Base-by-base conservation (phyloP, 30 jellyfish, hydroid and myxozoan species). In the Clytia hemisphaerica region DNA sequence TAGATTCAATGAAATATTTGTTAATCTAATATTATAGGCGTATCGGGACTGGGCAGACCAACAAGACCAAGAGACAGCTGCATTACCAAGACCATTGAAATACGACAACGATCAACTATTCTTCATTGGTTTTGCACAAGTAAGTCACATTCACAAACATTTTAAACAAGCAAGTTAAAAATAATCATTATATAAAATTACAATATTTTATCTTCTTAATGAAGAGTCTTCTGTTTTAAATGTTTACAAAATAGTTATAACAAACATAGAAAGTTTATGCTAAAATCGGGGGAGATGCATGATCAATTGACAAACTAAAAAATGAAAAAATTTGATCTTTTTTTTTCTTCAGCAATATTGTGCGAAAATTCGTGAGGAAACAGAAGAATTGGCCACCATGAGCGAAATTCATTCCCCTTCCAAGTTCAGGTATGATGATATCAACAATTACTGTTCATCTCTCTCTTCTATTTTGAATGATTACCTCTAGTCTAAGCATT, bases 391-490 rank as follows among this genome's bases (percentile, higher is more conserved):
- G 5, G 98, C 98, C 12, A 89, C 98, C 1, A 62, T 89, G 32
- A 89, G 98, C 62, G 98, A 89, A 45, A 89, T 80, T 3, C 98
- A 89, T 48, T 88, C 98, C 6, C 98, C 98, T 14, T 89, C 98
- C 4, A 79, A 89, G 37, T 81, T 89, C 53, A 89, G 98, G 98
- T 89, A 66, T 15, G 54, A 2, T 47, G n/a, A n/a, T n/a, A n/a
- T n/a, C n/a, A n/a, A n/a, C n/a, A n/a, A n/a, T 40, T n/a, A 40
- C 53, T 9, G 15, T 40, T n/a, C n/a, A n/a, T n/a, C n/a, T n/a
- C n/a, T n/a, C n/a, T n/a, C n/a, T n/a, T n/a, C n/a, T n/a, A n/a
- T n/a, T n/a, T n/a, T n/a, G n/a, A n/a, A n/a, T n/a, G n/a, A n/a
- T n/a, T n/a, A n/a, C n/a, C n/a, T n/a, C n/a, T n/a, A n/a, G n/a